Conservation (phyloP, 2,888 invertebrate genomes). For the Malthinus flaveolus region DNA sequence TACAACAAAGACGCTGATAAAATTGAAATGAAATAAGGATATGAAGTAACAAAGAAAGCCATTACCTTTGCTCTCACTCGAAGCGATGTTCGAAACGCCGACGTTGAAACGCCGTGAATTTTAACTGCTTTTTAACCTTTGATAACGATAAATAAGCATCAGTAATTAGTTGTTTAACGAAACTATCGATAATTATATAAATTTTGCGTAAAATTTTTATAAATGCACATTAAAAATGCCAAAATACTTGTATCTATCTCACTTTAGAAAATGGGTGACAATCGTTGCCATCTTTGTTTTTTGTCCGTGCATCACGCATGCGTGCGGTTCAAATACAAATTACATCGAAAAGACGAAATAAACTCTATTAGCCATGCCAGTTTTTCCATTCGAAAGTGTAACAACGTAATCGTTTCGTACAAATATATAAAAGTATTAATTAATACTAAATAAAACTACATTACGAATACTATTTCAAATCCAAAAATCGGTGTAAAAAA, state of each 20-base stretch:
- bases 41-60: conserved; percentile 55
- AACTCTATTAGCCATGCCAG: not conserved
- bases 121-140: not conserved
- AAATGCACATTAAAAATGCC: conserved; percentile 43
- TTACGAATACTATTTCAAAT: too few species aligned
- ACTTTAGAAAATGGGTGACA: conserved; percentile 57
- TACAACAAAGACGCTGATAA: conserved; percentile 56
- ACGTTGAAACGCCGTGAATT: conserved; percentile 25
- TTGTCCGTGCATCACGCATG: conserved; percentile 32
- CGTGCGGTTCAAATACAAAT: conserved; percentile 11
- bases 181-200: not conserved
- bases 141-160: not conserved
- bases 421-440: too few species aligned
- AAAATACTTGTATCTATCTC: conserved; percentile 55
- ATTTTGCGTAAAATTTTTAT: conserved; percentile 11
- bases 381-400: too few species aligned
- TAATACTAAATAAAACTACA: too few species aligned
- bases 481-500: too few species aligned
- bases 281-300: conserved; percentile 56
- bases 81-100: conserved; percentile 42
- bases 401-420: too few species aligned
- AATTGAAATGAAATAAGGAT: conserved; percentile 56
- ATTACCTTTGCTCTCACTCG: conserved; percentile 51
- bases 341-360: conserved; percentile 1
- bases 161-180: too few species aligned